These are phyloP conservation scores for Myripristis jacobus DNA, from an alignment of 2,797 vertebrate species.

Conservation along the genomic window DNA sequence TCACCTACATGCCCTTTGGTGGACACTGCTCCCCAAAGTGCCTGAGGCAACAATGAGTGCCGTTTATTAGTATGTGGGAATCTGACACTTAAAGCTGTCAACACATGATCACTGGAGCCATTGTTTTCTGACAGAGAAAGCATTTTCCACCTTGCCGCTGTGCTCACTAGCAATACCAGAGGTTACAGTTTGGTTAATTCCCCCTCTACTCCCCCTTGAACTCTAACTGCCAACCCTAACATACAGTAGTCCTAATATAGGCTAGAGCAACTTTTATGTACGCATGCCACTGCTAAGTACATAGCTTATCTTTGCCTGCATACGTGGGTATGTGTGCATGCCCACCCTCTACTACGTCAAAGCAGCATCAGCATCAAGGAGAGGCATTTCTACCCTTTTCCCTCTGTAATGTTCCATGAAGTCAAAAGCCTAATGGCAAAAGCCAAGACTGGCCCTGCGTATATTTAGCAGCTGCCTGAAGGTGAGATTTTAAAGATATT, in stretches of 20 bases:
- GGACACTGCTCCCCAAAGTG: neutral
- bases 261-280: conserved; percentile 54
- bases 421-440: conserved; percentile 64
- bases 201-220: neutral
- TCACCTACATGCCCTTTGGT: neutral
- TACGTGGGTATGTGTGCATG: conserved; percentile 18
- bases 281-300: conserved; percentile 45
- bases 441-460: conserved; percentile 24
- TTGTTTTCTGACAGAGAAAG: no score
- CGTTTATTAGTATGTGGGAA: neutral
- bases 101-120: no score
- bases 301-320: conserved; percentile 65
- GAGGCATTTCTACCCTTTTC: conserved; percentile 54
- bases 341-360: conserved; percentile 56
- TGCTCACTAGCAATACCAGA: no score
- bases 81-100: no score
- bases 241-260: conserved; percentile 30
- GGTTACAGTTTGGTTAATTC: no score
- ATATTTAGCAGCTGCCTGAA: conserved; percentile 66
- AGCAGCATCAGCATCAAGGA: conserved; percentile 23
- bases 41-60: conserved; percentile 11
- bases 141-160: no score
- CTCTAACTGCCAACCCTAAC: conserved; percentile 13
- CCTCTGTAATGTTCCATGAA: conserved; percentile 66
- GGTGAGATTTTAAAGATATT: conserved; percentile 84